Conservation (phyloP, 2,113 vertebrate genomes). For the Phyllostomus discolor region DNA sequence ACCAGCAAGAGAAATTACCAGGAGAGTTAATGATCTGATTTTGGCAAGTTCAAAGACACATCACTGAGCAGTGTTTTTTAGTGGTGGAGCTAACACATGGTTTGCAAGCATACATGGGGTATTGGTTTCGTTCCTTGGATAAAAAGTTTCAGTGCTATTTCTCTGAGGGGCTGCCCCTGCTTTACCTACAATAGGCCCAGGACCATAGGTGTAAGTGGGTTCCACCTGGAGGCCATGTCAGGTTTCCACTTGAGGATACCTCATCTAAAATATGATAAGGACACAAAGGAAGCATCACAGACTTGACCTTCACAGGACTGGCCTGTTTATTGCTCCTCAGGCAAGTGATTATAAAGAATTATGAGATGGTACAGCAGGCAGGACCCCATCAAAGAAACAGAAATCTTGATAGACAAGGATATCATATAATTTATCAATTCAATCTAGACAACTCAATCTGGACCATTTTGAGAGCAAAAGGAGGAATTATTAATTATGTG, state of each 20-base stretch:
- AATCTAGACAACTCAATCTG: not conserved
- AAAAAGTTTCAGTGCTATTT: not conserved
- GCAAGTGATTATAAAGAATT: not conserved
- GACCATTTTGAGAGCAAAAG: not conserved
- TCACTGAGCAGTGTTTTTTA: not conserved
- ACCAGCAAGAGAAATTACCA: not conserved
- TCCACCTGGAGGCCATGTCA: not conserved
- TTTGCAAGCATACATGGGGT: not conserved
- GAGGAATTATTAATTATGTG: too few species aligned
- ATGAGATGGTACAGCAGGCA: not conserved
- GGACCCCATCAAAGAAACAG: not conserved
- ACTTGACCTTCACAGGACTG: not conserved
- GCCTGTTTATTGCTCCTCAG: not conserved
- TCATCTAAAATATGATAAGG: not conserved
- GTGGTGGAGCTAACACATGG: not conserved
- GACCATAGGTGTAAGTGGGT: not conserved
- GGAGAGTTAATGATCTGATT: not conserved
- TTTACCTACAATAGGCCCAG: not conserved
- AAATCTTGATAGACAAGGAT: not conserved
- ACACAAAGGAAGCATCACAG: not conserved
- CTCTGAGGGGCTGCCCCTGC: not conserved
- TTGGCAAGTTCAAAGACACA: not conserved
- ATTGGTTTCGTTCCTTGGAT: not conserved
- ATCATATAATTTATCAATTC: not conserved
- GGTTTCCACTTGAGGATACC: not conserved